phyloP scores from a whole-genome alignment of 37 sponge, comb jelly and placozoan species.

The Oscarella lobularis region DNA sequence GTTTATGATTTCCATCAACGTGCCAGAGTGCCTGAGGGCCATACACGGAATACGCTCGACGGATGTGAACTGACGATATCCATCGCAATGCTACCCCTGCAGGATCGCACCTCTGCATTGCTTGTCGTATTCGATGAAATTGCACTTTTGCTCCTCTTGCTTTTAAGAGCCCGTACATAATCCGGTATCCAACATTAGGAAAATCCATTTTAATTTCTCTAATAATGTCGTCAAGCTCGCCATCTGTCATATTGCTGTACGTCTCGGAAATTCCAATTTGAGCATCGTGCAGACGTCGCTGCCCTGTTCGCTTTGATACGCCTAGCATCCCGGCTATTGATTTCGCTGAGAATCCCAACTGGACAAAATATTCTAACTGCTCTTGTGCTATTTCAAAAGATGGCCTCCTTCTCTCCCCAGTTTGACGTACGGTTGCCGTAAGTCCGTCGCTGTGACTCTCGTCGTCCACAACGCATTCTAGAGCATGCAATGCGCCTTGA shows the following conservation, averaged over 20 bases:
- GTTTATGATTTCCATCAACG: background rate
- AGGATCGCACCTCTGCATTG: background rate
- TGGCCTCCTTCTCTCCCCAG: too few species aligned
- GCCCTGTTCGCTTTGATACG: background rate
- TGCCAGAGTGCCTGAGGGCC: constrained; percentile 1
- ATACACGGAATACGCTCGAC: background rate
- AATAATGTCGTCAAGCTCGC: background rate
- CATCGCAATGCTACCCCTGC: background rate
- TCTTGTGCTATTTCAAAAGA: background rate
- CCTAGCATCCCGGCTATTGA: background rate
- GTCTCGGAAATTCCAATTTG: background rate
- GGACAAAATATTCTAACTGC: background rate
- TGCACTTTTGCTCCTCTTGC: background rate
- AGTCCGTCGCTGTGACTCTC: too few species aligned
- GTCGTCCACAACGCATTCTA: too few species aligned
- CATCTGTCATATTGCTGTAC: background rate
- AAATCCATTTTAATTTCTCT: background rate
- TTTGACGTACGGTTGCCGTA: too few species aligned
- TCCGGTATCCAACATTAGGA: background rate
- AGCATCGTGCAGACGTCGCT: background rate
- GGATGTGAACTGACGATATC: background rate
- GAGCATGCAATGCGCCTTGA: too few species aligned
- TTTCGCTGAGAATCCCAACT: background rate
- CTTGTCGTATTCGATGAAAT: background rate
- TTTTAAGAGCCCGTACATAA: background rate